Percentiles rank a stretch among this genome's conserved stretches.
These are phyloP conservation scores for Strix aluco DNA, from an alignment of 2,113 vertebrate genomes.

Conservation along the genomic window DNA sequence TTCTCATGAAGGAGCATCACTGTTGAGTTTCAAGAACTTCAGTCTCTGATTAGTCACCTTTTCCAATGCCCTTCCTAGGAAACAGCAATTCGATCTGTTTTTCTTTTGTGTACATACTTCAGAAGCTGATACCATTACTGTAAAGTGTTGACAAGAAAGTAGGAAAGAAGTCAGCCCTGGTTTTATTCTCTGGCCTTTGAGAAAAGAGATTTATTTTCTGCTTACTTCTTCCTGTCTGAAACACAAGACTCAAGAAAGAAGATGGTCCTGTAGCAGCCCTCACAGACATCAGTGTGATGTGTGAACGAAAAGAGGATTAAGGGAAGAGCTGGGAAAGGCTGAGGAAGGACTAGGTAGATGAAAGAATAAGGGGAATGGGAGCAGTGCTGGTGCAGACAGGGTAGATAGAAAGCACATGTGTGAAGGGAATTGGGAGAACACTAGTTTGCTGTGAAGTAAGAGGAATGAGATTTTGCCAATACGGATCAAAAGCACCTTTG, in stretches of 20 bases:
- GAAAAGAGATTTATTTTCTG: background rate
- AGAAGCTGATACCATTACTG: background rate
- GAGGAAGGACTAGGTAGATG: background rate
- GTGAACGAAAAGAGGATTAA: background rate
- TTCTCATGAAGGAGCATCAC: background rate
- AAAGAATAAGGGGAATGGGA: background rate
- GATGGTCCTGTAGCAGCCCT: background rate
- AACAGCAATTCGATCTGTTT: background rate
- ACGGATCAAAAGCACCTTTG: background rate
- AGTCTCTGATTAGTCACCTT: background rate
- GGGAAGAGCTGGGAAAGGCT: background rate
- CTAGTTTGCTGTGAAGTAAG: background rate
- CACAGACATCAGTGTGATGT: background rate
- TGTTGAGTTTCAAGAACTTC: background rate
- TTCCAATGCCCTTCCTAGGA: background rate
- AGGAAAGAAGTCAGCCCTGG: background rate
- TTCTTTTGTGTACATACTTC: background rate
- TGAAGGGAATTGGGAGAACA: background rate
- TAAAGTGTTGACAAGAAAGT: background rate
- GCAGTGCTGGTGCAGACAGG: background rate
- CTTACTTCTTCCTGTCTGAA: background rate
- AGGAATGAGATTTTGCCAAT: background rate
- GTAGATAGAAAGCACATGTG: fast-evolving
- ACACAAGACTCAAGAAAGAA: background rate
- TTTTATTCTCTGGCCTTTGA: background rate